A percentile compares a stretch with the other conserved stretches of the same genome.
Evolutionary conservation across 1,140 invertebrate genomes (phyloP).

Genomic region (Agrypnia vestita): DNA sequence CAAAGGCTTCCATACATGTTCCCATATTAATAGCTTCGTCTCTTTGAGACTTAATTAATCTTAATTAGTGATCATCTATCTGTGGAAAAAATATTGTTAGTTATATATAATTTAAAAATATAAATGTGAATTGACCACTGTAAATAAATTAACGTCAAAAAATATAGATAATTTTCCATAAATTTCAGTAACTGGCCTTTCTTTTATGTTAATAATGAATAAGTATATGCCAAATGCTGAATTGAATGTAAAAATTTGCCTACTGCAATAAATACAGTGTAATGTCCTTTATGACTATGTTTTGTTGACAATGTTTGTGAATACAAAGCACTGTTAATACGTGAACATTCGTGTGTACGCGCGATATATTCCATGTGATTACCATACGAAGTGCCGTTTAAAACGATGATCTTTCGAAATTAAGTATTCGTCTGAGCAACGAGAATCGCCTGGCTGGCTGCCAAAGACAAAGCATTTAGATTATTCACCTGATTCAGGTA

Average conservation of each 20-base stretch:
- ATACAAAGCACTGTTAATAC: conserved; percentile 21
- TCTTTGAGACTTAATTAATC: too few relatives aligned
- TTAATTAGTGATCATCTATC: too few relatives aligned
- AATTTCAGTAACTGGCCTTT: not conserved
- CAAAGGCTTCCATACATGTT: too few relatives aligned
- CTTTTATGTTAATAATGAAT: not conserved
- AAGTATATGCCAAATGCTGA: not conserved
- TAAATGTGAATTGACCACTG: too few relatives aligned
- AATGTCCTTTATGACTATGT: not conserved
- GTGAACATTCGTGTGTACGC: not conserved
- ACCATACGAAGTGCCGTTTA: conserved; percentile 27
- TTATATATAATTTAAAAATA: too few relatives aligned
- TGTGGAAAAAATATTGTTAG: too few relatives aligned
- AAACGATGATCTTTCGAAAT: conserved; percentile 31
- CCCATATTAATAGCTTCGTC: too few relatives aligned
- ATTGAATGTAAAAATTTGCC: not conserved
- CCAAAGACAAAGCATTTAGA: not conserved
- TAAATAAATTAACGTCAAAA: too few relatives aligned
- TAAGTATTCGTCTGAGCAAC: conserved; percentile 10
- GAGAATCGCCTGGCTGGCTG: conserved; percentile 7
- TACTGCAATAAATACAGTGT: not conserved
- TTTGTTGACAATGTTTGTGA: conserved; percentile 17
- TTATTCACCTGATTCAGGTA: not conserved
- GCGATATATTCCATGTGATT: conserved; percentile 29
- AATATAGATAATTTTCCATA: too few relatives aligned